Percentiles rank a stretch among this genome's conserved stretches.
Evolutionary conservation across 1,140 invertebrate genomes (phyloP).

Genomic region (Planococcus citri): DNA sequence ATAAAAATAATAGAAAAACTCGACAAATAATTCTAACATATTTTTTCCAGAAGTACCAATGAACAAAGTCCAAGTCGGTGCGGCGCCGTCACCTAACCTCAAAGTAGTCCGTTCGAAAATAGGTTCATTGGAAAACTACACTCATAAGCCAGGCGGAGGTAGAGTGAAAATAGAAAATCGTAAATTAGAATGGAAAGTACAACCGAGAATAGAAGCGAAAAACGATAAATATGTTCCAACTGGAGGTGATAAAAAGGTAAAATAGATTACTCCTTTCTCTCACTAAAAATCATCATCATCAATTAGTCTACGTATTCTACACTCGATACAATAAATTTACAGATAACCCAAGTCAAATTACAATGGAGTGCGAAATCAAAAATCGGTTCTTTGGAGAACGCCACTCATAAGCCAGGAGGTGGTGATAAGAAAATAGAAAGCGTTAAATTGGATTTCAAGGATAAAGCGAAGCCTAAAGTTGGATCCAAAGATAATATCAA

Average conservation of each 20-base stretch:
- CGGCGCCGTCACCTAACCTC: slow-evolving; percentile 77
- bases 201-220: slow-evolving; percentile 73
- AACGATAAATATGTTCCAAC: slow-evolving; percentile 80
- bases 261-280: not conserved
- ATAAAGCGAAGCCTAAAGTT: slow-evolving; percentile 81
- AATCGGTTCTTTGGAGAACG: slow-evolving; percentile 85
- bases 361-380: slow-evolving; percentile 89
- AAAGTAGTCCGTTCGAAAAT: slow-evolving; percentile 87
- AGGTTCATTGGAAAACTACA: slow-evolving; percentile 83
- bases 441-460: slow-evolving; percentile 80
- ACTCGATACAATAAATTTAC: slow-evolving; percentile 20
- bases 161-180: slow-evolving; percentile 80
- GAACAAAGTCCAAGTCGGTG: slow-evolving; percentile 85
- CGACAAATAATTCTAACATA: too few species aligned
- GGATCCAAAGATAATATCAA: slow-evolving; percentile 85
- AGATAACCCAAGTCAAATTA: slow-evolving; percentile 74
- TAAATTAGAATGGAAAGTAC: slow-evolving; percentile 73
- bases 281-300: not conserved
- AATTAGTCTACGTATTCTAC: not conserved
- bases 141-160: slow-evolving; percentile 81
- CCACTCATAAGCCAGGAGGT: slow-evolving; percentile 80
- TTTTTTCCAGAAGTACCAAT: slow-evolving; percentile 58
- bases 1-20: too few species aligned
- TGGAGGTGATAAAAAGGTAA: slow-evolving; percentile 85
- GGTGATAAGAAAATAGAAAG: slow-evolving; percentile 85